A percentile compares a stretch with the other conserved stretches of the same genome.
Conservation (phyloP, 2,888 invertebrate genomes). For the Dicyrtoma fusca region DNA sequence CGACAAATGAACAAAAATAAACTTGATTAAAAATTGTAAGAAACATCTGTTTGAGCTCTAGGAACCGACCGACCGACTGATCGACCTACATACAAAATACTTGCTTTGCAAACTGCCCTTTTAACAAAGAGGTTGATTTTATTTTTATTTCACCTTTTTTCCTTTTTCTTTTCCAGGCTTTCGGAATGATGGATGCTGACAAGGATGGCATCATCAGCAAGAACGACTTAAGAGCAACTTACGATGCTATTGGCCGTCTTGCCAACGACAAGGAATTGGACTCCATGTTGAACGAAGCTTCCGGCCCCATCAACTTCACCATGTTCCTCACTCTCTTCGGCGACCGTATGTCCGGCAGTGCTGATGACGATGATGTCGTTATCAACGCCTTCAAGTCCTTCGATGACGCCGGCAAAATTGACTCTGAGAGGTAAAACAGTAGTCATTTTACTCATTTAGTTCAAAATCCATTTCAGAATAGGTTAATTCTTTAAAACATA, state of each 20-base stretch:
- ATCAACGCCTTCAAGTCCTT: constrained; percentile 90
- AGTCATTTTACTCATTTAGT: too few species aligned
- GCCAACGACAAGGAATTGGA: constrained; percentile 89
- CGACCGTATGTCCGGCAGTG: constrained; percentile 82
- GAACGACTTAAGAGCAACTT: constrained; percentile 87
- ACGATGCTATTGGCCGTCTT: constrained; percentile 81
- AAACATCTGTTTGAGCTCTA: too few species aligned
- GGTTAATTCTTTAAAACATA: background rate
- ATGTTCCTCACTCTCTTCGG: constrained; percentile 90
- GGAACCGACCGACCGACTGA: too few species aligned
- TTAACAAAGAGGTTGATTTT: too few species aligned
- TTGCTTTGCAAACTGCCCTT: too few species aligned
- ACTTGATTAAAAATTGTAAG: too few species aligned
- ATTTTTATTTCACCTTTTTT: background rate
- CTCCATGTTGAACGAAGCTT: constrained; percentile 82
- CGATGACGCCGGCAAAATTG: constrained; percentile 83
- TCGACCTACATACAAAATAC: too few species aligned
- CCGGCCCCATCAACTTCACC: constrained; percentile 94
- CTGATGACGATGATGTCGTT: constrained; percentile 91
- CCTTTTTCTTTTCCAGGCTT: constrained; percentile 68
- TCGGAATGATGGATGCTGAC: constrained; percentile 94
- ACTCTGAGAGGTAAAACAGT: constrained; percentile 77
- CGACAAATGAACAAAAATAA: too few species aligned
- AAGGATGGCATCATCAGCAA: constrained; percentile 85
- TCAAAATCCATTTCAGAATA: too few species aligned